Evolutionary conservation across 2,888 invertebrate species (phyloP).

Genomic region (Drosophila borealis): DNA sequence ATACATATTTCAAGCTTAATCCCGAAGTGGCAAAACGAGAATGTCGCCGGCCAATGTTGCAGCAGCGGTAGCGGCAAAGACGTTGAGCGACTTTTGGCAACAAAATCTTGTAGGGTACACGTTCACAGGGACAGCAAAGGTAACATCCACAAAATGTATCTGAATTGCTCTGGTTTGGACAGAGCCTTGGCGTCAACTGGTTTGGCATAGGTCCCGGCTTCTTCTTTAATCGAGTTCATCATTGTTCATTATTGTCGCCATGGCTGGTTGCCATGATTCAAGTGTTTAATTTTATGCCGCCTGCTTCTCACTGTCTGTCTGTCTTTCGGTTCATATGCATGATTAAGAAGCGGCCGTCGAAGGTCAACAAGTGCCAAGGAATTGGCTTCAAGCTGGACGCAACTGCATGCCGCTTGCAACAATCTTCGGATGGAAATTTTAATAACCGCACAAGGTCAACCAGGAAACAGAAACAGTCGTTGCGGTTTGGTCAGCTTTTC

Average conservation of each 20-base stretch:
- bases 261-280: constrained; percentile 66
- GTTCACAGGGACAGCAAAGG: constrained; percentile 7
- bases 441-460: constrained; percentile 78
- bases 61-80: constrained; percentile 43
- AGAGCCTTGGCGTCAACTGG: constrained; percentile 56
- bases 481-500: constrained; percentile 68
- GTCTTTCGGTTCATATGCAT: constrained; percentile 54
- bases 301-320: constrained; percentile 49
- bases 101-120: constrained; percentile 45
- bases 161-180: constrained; percentile 52
- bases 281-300: constrained; percentile 80
- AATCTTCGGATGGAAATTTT: constrained; percentile 79
- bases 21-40: constrained; percentile 80
- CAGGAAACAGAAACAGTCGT: constrained; percentile 55
- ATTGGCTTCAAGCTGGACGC: constrained; percentile 71
- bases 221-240: constrained; percentile 77
- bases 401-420: constrained; percentile 20
- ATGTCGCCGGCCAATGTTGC: constrained; percentile 65
- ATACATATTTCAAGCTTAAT: constrained; percentile 79
- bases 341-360: constrained; percentile 68
- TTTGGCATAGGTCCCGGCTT: constrained; percentile 52
- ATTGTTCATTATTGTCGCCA: constrained; percentile 80
- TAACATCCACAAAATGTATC: constrained; percentile 34
- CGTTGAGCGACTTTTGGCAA: constrained; percentile 72
- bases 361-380: constrained; percentile 78